These are phyloP conservation scores for Myrmecophaga tridactyla DNA, from an alignment of 2,113 vertebrate species.

Conservation along the genomic window DNA sequence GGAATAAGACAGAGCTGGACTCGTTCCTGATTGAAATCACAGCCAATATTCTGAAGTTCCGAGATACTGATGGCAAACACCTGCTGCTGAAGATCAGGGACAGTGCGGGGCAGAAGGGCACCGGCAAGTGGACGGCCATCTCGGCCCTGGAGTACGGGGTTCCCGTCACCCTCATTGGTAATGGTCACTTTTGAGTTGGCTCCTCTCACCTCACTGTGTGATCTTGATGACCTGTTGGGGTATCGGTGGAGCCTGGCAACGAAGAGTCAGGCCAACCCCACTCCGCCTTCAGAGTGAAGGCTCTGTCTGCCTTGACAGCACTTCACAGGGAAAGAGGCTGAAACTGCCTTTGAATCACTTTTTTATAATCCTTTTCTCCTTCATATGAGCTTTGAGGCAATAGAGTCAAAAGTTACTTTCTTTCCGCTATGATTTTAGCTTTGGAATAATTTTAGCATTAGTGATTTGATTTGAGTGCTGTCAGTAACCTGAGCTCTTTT, in stretches of 20 bases:
- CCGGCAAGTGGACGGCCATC: conserved; percentile 98
- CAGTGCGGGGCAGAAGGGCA: conserved; percentile 97
- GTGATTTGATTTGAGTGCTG: neutral
- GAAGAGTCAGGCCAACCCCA: fast-evolving
- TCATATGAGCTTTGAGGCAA: too few species aligned
- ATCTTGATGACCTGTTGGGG: neutral
- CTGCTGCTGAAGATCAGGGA: conserved; percentile 96
- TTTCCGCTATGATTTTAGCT: neutral
- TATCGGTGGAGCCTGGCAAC: neutral
- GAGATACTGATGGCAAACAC: conserved; percentile 86
- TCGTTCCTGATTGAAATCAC: conserved; percentile 99
- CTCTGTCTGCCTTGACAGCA: too few species aligned
- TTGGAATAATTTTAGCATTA: neutral
- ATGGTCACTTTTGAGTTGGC: fast-evolving
- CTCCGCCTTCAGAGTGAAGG: neutral
- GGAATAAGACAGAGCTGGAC: conserved; percentile 98
- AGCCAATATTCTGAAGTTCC: conserved; percentile 93
- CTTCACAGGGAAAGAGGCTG: neutral
- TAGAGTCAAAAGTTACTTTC: too few species aligned
- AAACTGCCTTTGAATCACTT: neutral
- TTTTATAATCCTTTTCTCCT: neutral
- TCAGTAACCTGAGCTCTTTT: neutral
- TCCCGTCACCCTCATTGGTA: conserved; percentile 97
- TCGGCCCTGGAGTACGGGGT: conserved; percentile 95
- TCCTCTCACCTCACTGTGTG: fast-evolving